Evolutionary conservation across 2,113 vertebrate species (phyloP), one percentile per base, ranked within the genome.

Genomic region (Micronycteris hirsuta): DNA sequence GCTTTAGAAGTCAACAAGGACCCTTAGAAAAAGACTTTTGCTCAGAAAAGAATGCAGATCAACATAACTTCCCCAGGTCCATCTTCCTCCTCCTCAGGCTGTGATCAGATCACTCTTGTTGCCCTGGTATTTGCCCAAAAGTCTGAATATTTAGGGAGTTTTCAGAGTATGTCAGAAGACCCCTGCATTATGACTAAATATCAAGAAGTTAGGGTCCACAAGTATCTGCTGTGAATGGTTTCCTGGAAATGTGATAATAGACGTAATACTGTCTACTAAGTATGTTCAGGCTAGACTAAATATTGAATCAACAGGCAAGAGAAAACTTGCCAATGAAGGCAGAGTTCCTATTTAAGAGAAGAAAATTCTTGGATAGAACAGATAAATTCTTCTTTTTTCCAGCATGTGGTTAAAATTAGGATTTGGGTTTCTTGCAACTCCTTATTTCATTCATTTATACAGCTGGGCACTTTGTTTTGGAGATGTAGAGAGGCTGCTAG

Each of bases 401-500:
- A 94, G 82, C 81, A 95, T 86, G 76, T 49, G 56, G 6, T 96
- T 93, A 96, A 81, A 96, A 94, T 95, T 93, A 87, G 84, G 83
- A 89, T 89, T 96, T 93, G 96, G 36, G 82, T 83, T 97, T 95
- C 93, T 74, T 88, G n/a, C 7, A 54, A 31, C 70, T 61, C 68
- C 65, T 89, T 86, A 52, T 80, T 97, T 95, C 87, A 89, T 70
- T 93, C 67, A 90, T 94, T 94, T 94, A 83, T 96, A 90, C 19
- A 76, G 52, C 71, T 93, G 85, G 65, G 77, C 6, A 92, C 41
- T 96, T 93, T 92, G 83, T 97, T 89, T 84, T 71, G 7, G 68
- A 19, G 87, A 78, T 77, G 26, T 12, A 17, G 74, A 91, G 24
- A 67, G 56, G 16, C 73, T 81, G 43, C 33, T 68, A 33, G 16